These are phyloP conservation scores for Cephus sareptanus DNA, from an alignment of 2,888 invertebrate species.

Conservation along the genomic window DNA sequence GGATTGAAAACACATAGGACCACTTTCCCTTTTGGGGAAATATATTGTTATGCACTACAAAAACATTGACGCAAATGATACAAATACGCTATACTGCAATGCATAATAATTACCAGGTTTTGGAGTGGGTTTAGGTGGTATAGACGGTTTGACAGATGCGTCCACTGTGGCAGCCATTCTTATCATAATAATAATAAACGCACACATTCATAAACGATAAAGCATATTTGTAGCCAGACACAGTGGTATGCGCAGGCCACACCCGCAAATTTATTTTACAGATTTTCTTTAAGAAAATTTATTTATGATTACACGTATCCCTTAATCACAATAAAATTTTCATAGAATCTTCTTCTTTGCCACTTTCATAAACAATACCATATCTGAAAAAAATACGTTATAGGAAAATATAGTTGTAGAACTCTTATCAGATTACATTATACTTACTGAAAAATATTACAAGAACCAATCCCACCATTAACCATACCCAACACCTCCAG, in stretches of 20 bases:
- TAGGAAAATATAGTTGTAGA: background rate
- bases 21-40: background rate
- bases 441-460: constrained; percentile 87
- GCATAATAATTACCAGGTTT: constrained; percentile 57
- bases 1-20: background rate
- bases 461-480: constrained; percentile 87
- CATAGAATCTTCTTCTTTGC: constrained; percentile 76
- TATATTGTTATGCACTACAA: background rate
- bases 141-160: constrained; percentile 41
- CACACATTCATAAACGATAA: background rate
- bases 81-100: background rate
- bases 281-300: background rate
- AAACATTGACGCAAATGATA: background rate
- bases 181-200: constrained; percentile 13
- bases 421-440: constrained; percentile 13
- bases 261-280: background rate
- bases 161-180: constrained; percentile 43
- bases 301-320: background rate
- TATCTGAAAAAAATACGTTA: constrained; percentile 73
- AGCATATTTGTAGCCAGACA: background rate
- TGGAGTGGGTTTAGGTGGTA: constrained; percentile 58
- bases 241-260: background rate
- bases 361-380: constrained; percentile 93
- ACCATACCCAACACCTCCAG: constrained; percentile 96
- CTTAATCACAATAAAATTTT: background rate